Evolutionary conservation across 2,888 invertebrate genomes (phyloP).

Genomic region (Orgyia antiqua): DNA sequence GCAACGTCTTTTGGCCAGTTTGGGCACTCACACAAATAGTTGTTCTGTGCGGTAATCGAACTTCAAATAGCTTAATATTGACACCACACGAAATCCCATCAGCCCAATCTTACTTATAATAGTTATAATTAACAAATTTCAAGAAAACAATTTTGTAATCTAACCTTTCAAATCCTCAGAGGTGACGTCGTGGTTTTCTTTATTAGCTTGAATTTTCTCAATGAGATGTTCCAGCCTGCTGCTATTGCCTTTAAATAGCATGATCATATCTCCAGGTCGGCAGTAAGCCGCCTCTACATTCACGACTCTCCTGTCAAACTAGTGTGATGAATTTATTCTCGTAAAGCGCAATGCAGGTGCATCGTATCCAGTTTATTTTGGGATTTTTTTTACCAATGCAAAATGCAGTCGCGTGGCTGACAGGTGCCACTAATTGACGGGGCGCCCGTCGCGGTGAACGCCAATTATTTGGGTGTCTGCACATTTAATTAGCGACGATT

Average conservation of each 20-base stretch:
- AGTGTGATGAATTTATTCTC: conserved; percentile 24
- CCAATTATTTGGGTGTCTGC: conserved; percentile 69
- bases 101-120: too few relatives aligned
- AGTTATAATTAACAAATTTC: too few relatives aligned
- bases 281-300: conserved; percentile 13
- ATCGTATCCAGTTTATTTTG: conserved; percentile 69
- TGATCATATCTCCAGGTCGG: conserved; percentile 68
- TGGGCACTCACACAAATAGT: too few relatives aligned
- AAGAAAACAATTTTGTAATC: too few relatives aligned
- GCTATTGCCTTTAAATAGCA: conserved; percentile 93
- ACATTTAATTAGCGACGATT: conserved; percentile 52
- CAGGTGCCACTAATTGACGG: conserved; percentile 71
- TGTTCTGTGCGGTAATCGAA: too few relatives aligned
- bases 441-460: conserved; percentile 53
- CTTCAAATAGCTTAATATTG: too few relatives aligned
- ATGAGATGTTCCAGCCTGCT: conserved; percentile 89
- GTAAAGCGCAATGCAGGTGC: conserved; percentile 60
- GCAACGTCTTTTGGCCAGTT: too few relatives aligned
- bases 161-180: conserved; percentile 74
- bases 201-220: conserved; percentile 91
- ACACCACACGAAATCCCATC: too few relatives aligned
- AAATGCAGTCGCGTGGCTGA: conserved; percentile 64
- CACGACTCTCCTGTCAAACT: conserved; percentile 22
- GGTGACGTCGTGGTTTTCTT: conserved; percentile 82
- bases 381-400: conserved; percentile 63